Percentiles rank a stretch among this genome's conserved stretches.
Conservation (phyloP, 1,140 invertebrate species). For the Lethocerus indicus region DNA sequence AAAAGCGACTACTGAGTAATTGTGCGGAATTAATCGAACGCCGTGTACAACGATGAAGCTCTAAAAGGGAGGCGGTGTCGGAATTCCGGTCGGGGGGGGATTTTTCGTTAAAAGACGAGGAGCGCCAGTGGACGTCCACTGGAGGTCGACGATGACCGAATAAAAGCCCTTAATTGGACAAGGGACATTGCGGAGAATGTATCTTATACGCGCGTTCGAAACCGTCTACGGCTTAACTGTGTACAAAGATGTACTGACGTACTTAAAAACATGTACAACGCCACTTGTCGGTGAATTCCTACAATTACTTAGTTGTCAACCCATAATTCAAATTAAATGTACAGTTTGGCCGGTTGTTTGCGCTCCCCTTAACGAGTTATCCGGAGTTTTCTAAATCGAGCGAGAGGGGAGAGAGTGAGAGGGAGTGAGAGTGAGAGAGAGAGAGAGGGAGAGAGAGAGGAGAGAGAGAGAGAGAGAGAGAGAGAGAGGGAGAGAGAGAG, state of each 20-base stretch:
- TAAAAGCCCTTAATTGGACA: too few species aligned
- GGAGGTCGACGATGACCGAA: too few species aligned
- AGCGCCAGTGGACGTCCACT: neutral
- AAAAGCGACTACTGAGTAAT: neutral
- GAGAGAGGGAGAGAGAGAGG: neutral
- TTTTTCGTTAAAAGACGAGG: neutral
- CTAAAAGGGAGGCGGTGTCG: neutral
- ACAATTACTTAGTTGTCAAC: neutral
- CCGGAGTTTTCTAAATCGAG: neutral
- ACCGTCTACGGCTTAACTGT: neutral
- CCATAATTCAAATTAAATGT: neutral
- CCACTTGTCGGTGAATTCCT: neutral
- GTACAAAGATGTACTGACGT: neutral
- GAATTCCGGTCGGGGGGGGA: neutral
- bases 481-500: neutral
- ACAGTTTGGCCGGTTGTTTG: neutral
- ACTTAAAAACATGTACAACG: neutral
- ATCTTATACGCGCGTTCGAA: too few species aligned
- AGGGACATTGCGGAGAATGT: too few species aligned
- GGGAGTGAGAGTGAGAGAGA: constrained; percentile 2
- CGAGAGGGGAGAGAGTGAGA: neutral
- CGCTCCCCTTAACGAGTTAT: too few species aligned
- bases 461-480: neutral
- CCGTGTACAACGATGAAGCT: neutral
- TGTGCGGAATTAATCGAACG: neutral